phyloP scores from a whole-genome alignment of 2,113 vertebrate genomes.

The Bos javanicus region DNA sequence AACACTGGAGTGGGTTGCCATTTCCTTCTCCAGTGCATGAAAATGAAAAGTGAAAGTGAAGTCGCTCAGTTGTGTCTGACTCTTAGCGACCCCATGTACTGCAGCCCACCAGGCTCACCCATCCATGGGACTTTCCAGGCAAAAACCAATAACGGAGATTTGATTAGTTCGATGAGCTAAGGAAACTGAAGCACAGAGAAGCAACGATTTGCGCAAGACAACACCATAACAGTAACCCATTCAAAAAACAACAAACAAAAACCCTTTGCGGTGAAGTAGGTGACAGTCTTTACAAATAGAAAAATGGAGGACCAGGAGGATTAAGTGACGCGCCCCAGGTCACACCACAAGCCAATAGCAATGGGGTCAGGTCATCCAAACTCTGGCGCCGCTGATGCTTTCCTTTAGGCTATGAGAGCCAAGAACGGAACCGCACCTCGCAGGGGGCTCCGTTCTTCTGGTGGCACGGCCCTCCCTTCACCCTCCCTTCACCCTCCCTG shows the following conservation, averaged over 20 bases:
- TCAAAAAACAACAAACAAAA: background rate
- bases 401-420: background rate
- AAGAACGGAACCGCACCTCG: background rate
- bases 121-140: no score
- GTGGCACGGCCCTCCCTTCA: background rate
- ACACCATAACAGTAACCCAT: background rate
- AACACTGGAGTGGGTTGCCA: no score
- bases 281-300: background rate
- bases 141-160: background rate
- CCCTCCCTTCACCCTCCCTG: background rate
- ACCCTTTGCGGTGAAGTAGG: background rate
- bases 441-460: background rate
- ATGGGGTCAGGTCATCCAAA: background rate
- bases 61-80: no score
- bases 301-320: background rate
- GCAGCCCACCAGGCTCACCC: no score
- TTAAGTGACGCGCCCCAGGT: background rate
- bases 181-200: background rate
- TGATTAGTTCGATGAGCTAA: background rate
- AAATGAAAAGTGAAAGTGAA: no score
- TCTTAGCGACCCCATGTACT: no score
- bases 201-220: background rate
- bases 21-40: no score
- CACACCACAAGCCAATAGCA: background rate
- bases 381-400: background rate